These are phyloP conservation scores for Pycnomerus fuliginosus DNA, from an alignment of 2,888 invertebrate species.

Conservation along the genomic window DNA sequence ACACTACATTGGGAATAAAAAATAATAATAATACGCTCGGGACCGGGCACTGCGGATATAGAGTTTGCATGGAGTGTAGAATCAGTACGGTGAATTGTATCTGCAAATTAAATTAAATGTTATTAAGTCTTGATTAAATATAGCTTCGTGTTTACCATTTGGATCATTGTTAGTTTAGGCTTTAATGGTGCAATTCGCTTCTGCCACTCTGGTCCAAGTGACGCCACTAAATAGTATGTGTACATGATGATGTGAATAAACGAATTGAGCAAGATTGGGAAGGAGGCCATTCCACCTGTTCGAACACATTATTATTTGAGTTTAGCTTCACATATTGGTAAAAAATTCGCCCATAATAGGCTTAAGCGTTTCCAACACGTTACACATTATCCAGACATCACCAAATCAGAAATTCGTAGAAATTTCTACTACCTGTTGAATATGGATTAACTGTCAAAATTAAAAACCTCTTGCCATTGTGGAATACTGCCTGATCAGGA, in stretches of 20 bases:
- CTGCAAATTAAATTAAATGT: constrained; percentile 42
- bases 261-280: constrained; percentile 66
- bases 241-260: constrained; percentile 77
- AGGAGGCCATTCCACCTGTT: constrained; percentile 69
- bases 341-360: too few relatives aligned
- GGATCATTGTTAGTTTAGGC: constrained; percentile 58
- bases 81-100: constrained; percentile 68
- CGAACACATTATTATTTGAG: too few relatives aligned
- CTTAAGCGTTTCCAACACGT: too few relatives aligned
- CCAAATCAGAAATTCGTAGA: too few relatives aligned
- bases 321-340: too few relatives aligned
- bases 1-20: constrained; percentile 62
- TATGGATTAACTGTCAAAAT: too few relatives aligned
- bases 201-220: constrained; percentile 61
- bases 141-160: too few relatives aligned
- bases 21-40: constrained; percentile 55
- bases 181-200: constrained; percentile 61
- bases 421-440: too few relatives aligned
- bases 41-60: constrained; percentile 60
- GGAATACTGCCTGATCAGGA: too few relatives aligned
- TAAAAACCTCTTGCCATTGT: too few relatives aligned
- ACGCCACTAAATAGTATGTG: constrained; percentile 67
- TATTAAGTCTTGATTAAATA: neutral
- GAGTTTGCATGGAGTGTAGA: constrained; percentile 57
- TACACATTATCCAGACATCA: too few relatives aligned